A percentile compares a stretch with the other conserved stretches of the same genome.
Conservation (phyloP, 2,888 invertebrate species). For the Zaprionus bogoriensis region DNA sequence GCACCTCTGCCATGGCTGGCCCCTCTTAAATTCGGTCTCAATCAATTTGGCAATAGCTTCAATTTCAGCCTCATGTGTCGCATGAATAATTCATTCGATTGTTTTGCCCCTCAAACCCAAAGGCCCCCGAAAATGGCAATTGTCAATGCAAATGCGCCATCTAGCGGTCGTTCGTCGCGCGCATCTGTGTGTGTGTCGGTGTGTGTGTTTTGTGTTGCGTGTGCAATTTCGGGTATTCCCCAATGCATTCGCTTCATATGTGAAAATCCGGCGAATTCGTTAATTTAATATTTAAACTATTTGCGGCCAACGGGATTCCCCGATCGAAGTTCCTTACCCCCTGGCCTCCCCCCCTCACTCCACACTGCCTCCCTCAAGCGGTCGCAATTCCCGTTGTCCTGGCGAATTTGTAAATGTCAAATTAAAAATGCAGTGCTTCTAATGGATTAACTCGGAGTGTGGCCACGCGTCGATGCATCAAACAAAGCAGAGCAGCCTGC, state of each 20-base stretch:
- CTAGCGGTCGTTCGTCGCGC: constrained; percentile 21
- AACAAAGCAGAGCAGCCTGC: constrained; percentile 12
- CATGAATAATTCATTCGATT: constrained; percentile 46
- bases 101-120: neutral
- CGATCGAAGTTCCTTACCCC: too few relatives aligned
- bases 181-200: neutral
- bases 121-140: constrained; percentile 4
- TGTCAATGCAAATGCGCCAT: constrained; percentile 49
- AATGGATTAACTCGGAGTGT: constrained; percentile 68
- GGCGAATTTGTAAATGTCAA: constrained; percentile 71
- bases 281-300: constrained; percentile 68
- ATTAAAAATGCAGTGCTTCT: constrained; percentile 75
- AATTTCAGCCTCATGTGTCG: constrained; percentile 46
- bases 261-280: constrained; percentile 29
- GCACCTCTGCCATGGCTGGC: neutral
- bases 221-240: neutral
- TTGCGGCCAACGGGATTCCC: constrained; percentile 27
- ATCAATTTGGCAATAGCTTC: constrained; percentile 39
- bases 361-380: neutral
- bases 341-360: too few relatives aligned
- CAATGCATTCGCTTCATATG: constrained; percentile 4
- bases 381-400: constrained; percentile 3
- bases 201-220: constrained; percentile 4
- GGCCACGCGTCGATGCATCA: constrained; percentile 66
- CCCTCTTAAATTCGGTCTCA: constrained; percentile 7